phyloP scores from a whole-genome alignment of 2,113 vertebrate species.

The Solea solea region DNA sequence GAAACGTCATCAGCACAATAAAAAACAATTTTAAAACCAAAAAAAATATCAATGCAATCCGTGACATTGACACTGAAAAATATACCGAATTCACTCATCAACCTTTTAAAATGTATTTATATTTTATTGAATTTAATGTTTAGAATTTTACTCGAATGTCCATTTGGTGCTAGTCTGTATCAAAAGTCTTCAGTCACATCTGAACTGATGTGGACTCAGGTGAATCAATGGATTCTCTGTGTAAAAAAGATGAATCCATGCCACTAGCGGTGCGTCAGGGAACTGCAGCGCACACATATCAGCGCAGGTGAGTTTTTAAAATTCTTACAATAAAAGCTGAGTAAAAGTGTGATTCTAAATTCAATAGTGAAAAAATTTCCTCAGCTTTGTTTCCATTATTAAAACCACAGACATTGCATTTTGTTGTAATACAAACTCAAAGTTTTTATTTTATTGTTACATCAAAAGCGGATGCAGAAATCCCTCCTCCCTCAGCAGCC shows the following conservation, averaged over 20 bases:
- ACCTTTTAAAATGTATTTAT: no score
- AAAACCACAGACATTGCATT: no score
- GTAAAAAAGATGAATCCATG: conserved; percentile 41
- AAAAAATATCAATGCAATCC: not conserved
- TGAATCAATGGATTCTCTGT: conserved; percentile 59
- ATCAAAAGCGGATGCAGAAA: not conserved
- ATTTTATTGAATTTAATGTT: no score
- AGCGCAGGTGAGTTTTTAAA: not conserved
- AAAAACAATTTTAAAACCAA: not conserved
- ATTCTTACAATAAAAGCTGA: not conserved
- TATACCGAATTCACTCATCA: no score
- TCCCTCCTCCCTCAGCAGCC: conserved; percentile 29
- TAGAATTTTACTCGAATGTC: not conserved
- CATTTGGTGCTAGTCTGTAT: not conserved
- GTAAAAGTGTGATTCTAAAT: not conserved
- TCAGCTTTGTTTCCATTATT: not conserved
- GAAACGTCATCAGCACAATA: not conserved
- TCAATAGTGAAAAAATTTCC: not conserved
- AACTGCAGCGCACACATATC: conserved; percentile 48
- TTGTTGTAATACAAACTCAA: no score
- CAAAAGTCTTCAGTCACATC: not conserved
- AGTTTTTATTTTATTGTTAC: no score
- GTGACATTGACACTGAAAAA: no score
- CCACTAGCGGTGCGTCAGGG: conserved; percentile 27
- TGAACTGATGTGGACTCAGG: conserved; percentile 31